phyloP scores from a whole-genome alignment of 2,113 vertebrate species.

The Lipotes vexillifer region DNA sequence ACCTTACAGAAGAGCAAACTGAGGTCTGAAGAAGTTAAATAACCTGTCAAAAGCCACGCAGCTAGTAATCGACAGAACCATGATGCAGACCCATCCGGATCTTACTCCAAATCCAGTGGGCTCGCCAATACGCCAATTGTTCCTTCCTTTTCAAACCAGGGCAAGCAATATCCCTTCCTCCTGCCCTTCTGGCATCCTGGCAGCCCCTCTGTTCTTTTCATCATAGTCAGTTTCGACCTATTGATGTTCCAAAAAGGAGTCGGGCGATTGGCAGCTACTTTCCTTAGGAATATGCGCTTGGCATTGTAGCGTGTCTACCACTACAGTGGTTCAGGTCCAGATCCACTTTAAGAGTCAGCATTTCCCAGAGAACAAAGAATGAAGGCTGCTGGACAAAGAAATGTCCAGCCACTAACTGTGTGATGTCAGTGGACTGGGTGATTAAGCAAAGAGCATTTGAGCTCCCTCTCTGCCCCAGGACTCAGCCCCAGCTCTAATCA shows the following conservation, averaged over 20 bases:
- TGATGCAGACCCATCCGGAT: background rate
- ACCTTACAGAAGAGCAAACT: background rate
- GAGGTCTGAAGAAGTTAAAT: background rate
- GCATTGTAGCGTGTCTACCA: background rate
- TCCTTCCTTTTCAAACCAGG: background rate
- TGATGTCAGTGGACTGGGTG: background rate
- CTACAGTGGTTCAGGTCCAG: background rate
- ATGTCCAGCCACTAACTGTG: background rate
- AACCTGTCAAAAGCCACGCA: background rate
- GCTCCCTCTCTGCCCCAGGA: background rate
- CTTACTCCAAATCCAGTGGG: background rate
- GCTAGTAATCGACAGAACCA: background rate
- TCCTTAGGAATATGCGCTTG: background rate
- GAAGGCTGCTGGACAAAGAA: background rate
- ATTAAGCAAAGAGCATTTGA: background rate
- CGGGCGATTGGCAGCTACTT: background rate
- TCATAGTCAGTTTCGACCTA: background rate
- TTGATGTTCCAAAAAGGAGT: background rate
- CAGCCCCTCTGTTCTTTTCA: background rate
- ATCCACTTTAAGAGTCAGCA: background rate
- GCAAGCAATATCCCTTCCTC: background rate
- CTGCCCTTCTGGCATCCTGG: background rate
- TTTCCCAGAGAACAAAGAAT: conserved; percentile 2
- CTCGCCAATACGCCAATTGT: background rate
- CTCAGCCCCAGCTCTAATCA: background rate